Evolutionary conservation across 2,113 vertebrate species (phyloP).

Genomic region (Ophiodon elongatus): DNA sequence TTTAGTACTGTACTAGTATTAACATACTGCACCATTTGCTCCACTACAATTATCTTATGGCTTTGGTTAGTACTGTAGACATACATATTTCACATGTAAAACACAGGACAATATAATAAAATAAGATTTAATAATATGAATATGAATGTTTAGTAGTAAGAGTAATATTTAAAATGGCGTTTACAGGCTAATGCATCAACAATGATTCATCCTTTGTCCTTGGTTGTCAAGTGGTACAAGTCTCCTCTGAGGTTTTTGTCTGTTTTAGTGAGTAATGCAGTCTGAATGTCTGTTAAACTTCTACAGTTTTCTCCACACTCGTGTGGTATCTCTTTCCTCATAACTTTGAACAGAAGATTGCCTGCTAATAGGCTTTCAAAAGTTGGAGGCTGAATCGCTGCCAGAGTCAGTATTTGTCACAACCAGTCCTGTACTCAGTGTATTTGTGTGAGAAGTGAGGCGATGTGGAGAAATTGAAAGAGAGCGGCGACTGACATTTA

Average conservation of each 20-base stretch:
- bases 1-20: no score
- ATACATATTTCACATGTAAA: not conserved
- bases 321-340: slow-evolving; percentile 1
- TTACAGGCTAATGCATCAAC: not conserved
- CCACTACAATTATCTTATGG: not conserved
- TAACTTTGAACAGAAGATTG: slow-evolving; percentile 31
- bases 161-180: not conserved
- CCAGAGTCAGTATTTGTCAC: slow-evolving; percentile 18
- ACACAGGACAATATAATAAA: not conserved
- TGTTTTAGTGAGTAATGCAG: not conserved
- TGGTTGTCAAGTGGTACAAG: not conserved
- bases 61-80: not conserved
- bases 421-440: not conserved
- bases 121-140: not conserved
- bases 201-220: slow-evolving; percentile 3
- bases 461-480: not conserved
- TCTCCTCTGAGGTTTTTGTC: not conserved
- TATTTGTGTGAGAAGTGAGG: slow-evolving; percentile 16
- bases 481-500: not conserved
- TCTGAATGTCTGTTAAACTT: slow-evolving; percentile 16
- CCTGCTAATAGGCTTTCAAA: slow-evolving; percentile 20
- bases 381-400: slow-evolving; percentile 12
- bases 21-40: not conserved
- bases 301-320: slow-evolving; percentile 14
- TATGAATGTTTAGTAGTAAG: not conserved